Conservation (phyloP, 2,797 vertebrate species). For the Crax fasciolata region DNA sequence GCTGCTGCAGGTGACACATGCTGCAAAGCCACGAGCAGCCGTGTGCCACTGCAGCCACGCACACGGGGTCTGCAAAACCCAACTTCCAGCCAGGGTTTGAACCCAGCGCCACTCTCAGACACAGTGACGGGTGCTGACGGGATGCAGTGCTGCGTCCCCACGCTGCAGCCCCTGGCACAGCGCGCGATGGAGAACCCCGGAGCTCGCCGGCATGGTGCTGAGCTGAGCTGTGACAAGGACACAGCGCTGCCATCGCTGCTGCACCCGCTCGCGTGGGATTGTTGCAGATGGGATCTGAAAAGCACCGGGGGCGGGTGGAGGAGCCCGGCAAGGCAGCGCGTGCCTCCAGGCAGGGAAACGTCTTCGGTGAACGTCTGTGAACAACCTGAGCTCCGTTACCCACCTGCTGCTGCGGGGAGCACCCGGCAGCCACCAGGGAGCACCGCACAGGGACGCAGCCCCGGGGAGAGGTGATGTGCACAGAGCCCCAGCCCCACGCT, state of each 20-base stretch:
- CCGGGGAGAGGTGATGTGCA: not conserved
- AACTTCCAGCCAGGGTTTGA: not conserved
- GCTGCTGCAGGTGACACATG: fast-evolving
- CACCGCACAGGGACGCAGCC: not conserved
- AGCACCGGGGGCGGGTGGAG: not conserved
- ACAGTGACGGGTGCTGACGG: not conserved
- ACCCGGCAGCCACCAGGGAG: not conserved
- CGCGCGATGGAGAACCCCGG: not conserved
- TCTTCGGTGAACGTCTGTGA: not conserved
- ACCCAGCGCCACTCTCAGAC: not conserved
- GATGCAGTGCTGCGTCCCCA: not conserved
- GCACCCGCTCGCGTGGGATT: not conserved
- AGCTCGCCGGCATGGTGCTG: not conserved
- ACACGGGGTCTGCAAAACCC: not conserved
- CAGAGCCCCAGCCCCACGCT: not conserved
- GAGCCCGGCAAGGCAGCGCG: not conserved
- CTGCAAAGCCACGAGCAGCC: not conserved
- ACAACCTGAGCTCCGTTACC: fast-evolving
- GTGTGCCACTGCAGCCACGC: fast-evolving
- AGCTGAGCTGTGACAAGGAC: not conserved
- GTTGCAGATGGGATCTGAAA: not conserved
- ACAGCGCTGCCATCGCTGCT: not conserved
- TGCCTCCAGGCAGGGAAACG: not conserved
- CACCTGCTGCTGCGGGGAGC: not conserved
- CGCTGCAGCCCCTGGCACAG: not conserved